These are phyloP conservation scores for Dascillus cervinus DNA, from an alignment of 2,888 invertebrate genomes.

Conservation along the genomic window DNA sequence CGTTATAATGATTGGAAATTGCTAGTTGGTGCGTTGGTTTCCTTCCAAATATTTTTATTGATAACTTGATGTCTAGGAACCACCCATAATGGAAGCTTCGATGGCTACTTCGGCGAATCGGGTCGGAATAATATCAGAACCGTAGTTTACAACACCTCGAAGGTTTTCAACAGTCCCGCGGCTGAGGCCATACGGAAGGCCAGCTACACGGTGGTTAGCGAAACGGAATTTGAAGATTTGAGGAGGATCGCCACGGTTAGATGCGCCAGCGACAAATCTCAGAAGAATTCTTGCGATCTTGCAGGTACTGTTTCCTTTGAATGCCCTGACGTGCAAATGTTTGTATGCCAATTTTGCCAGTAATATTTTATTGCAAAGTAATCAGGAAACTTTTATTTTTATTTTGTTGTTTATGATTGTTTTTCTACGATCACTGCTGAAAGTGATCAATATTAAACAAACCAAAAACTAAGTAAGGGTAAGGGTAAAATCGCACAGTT, in stretches of 20 bases:
- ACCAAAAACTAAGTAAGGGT: too few species aligned
- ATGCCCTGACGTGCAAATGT: too few species aligned
- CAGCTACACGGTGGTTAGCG: slow-evolving; percentile 35
- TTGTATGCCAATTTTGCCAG: too few species aligned
- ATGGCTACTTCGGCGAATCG: slow-evolving; percentile 42
- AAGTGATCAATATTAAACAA: too few species aligned
- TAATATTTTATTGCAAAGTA: too few species aligned
- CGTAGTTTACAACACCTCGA: slow-evolving; percentile 39
- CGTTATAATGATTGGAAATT: slow-evolving; percentile 46
- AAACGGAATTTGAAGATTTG: slow-evolving; percentile 34
- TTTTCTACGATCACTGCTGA: too few species aligned
- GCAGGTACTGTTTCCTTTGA: slow-evolving; percentile 27
- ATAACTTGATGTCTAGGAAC: slow-evolving; percentile 20
- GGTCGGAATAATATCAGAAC: slow-evolving; percentile 35
- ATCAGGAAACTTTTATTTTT: too few species aligned
- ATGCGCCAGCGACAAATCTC: slow-evolving; percentile 35
- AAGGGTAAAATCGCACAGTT: too few species aligned
- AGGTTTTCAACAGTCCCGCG: slow-evolving; percentile 38
- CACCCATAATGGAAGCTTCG: slow-evolving; percentile 35
- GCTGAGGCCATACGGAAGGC: slow-evolving; percentile 36
- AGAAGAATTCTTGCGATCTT: slow-evolving; percentile 40
- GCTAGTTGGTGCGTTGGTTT: slow-evolving; percentile 41
- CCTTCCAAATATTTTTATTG: background rate
- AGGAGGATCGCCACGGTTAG: slow-evolving; percentile 39
- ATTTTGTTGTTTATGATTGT: too few species aligned